Conservation (phyloP, 2,888 invertebrate genomes). For the Ormyrus labotus region DNA sequence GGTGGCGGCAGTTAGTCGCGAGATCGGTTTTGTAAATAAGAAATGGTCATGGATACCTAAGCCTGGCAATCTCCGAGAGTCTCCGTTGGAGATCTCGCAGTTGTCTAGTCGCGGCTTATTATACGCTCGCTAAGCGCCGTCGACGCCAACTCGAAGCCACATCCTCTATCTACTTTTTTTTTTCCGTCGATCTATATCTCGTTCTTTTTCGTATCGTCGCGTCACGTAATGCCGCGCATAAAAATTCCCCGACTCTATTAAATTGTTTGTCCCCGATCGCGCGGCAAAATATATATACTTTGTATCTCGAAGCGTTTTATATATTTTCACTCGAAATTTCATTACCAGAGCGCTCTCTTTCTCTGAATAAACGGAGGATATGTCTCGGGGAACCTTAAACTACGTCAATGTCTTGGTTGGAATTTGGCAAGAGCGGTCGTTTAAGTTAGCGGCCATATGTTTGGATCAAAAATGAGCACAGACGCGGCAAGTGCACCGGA, state of each 20-base stretch:
- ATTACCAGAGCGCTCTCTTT: too few species aligned
- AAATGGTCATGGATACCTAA: constrained; percentile 29
- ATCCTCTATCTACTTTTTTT: background rate
- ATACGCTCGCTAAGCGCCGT: background rate
- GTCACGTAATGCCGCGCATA: too few species aligned
- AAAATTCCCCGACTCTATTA: too few species aligned
- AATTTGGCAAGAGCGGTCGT: background rate
- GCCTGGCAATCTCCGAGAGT: background rate
- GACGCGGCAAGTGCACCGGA: too few species aligned
- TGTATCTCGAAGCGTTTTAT: too few species aligned
- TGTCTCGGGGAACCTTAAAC: too few species aligned
- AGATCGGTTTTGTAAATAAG: constrained; percentile 9
- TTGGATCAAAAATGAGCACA: background rate
- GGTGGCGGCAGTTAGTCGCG: constrained; percentile 4
- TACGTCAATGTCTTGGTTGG: too few species aligned
- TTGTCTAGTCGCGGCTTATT: background rate
- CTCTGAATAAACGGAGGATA: too few species aligned
- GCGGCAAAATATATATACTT: too few species aligned
- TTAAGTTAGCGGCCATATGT: too few species aligned
- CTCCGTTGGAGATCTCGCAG: background rate
- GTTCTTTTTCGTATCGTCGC: background rate
- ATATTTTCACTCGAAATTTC: too few species aligned
- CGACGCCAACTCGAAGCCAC: background rate
- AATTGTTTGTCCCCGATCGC: too few species aligned
- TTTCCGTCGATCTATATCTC: background rate